Conservation (phyloP, 2,113 vertebrate species). For the Percina caprodes region DNA sequence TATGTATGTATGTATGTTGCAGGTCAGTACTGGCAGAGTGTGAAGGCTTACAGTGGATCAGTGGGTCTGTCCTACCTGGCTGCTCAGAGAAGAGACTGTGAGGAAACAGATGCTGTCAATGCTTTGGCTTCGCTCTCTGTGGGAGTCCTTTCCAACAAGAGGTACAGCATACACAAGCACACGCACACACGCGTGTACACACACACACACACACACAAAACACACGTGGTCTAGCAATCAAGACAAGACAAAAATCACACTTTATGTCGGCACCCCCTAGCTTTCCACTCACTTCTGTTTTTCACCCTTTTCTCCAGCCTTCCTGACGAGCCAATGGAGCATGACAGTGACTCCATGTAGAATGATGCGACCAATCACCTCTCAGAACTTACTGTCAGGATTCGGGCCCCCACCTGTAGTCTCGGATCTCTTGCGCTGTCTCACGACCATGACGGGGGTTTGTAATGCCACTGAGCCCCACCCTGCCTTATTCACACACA, state of each 20-base stretch:
- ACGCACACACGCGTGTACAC: neutral
- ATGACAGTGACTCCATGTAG: slow-evolving; percentile 80
- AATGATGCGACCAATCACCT: slow-evolving; percentile 54
- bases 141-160: slow-evolving; percentile 87
- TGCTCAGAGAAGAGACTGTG: slow-evolving; percentile 87
- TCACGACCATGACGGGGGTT: slow-evolving; percentile 51
- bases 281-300: slow-evolving; percentile 19
- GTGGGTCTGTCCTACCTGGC: slow-evolving; percentile 88
- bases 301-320: slow-evolving; percentile 55
- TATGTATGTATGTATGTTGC: slow-evolving; percentile 29
- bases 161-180: slow-evolving; percentile 75
- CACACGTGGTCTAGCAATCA: neutral
- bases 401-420: slow-evolving; percentile 21
- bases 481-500: slow-evolving; percentile 62
- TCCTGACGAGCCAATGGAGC: slow-evolving; percentile 83
- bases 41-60: slow-evolving; percentile 85
- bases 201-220: neutral
- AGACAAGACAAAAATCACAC: neutral
- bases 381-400: slow-evolving; percentile 49
- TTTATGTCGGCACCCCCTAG: neutral
- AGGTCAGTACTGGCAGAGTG: slow-evolving; percentile 95
- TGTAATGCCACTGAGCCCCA: slow-evolving; percentile 62
- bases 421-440: slow-evolving; percentile 49
- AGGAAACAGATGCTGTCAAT: slow-evolving; percentile 93
- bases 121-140: slow-evolving; percentile 94